Evolutionary conservation across 2,888 invertebrate species (phyloP).

Genomic region (Galeruca laticollis): DNA sequence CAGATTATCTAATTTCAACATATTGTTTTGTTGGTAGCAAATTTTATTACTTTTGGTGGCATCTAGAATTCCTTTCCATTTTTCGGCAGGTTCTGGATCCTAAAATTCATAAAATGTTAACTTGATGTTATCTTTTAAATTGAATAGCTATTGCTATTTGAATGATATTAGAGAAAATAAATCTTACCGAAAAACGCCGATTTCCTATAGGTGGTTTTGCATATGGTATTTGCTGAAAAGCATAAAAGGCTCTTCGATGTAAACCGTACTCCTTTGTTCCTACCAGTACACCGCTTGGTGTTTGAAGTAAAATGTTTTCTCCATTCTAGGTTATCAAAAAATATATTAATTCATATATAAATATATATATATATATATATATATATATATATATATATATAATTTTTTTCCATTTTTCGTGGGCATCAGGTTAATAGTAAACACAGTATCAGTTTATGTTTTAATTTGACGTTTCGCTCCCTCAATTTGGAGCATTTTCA

Average conservation of each 20-base stretch:
- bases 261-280: conserved; percentile 11
- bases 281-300: conserved; percentile 15
- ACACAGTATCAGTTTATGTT: too few relatives aligned
- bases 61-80: conserved; percentile 51
- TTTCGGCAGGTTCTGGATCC: conserved; percentile 47
- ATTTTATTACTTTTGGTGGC: conserved; percentile 45
- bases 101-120: conserved; percentile 18
- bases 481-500: too few relatives aligned
- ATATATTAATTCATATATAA: too few relatives aligned
- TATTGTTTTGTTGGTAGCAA: conserved; percentile 42
- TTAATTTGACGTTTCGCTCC: too few relatives aligned
- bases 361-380: too few relatives aligned
- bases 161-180: too few relatives aligned
- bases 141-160: too few relatives aligned
- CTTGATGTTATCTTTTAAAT: too few relatives aligned
- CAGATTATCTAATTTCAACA: not conserved
- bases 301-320: conserved; percentile 9
- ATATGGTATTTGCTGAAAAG: conserved; percentile 23
- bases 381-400: too few relatives aligned
- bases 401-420: too few relatives aligned
- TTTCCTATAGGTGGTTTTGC: conserved; percentile 29
- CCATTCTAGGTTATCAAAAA: conserved; percentile 1
- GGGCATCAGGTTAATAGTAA: too few relatives aligned
- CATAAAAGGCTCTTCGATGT: not conserved
- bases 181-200: conserved; percentile 21